A percentile compares a stretch with the other conserved stretches of the same genome.
Conservation (phyloP, 2,797 vertebrate genomes). For the Sorex maritimensis region DNA sequence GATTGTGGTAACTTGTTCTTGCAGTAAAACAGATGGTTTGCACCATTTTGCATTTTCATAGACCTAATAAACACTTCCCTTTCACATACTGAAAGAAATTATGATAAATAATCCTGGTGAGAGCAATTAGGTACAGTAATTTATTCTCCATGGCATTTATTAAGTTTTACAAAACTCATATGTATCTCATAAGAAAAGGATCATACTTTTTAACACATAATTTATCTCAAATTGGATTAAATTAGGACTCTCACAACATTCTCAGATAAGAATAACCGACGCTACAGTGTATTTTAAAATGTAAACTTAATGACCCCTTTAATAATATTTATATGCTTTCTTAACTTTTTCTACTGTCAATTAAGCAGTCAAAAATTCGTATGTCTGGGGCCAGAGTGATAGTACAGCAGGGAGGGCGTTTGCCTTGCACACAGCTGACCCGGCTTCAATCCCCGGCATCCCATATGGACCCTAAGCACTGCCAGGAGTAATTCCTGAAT, state of each 20-base stretch:
- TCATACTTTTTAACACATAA: background rate
- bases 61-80: background rate
- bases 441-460: too few species aligned
- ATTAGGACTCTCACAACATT: constrained; percentile 18
- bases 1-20: constrained; percentile 19
- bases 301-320: background rate
- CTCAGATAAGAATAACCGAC: background rate
- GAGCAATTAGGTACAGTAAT: constrained; percentile 6
- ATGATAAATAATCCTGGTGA: constrained; percentile 1
- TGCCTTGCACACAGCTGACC: too few species aligned
- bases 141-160: constrained; percentile 34
- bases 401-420: too few species aligned
- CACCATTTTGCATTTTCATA: background rate
- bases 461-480: too few species aligned
- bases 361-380: background rate
- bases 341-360: background rate
- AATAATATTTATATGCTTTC: background rate
- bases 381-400: too few species aligned
- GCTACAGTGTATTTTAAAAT: background rate
- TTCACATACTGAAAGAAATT: background rate
- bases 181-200: constrained; percentile 18
- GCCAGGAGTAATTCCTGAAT: too few species aligned
- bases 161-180: constrained; percentile 51
- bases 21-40: constrained; percentile 4
- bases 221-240: constrained; percentile 22